Evolutionary conservation across 2,113 vertebrate genomes (phyloP).

Genomic region (Capreolus pygargus): DNA sequence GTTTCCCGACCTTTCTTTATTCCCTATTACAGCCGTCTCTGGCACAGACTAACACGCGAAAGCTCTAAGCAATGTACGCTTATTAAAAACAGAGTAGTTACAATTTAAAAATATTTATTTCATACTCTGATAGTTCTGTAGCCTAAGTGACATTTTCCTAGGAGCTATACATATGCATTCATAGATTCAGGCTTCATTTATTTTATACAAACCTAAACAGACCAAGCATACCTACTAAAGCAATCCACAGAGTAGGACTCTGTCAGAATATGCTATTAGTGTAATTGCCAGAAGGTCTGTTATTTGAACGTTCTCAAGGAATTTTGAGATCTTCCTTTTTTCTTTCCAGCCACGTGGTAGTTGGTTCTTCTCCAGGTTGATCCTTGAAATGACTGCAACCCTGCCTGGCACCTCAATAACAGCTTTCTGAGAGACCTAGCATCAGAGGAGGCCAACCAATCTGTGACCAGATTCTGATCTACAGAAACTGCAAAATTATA

Average conservation of each 20-base stretch:
- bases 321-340: neutral
- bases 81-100: neutral
- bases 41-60: neutral
- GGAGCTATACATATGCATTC: too few species aligned
- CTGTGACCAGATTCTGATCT: neutral
- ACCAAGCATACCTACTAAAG: neutral
- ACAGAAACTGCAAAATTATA: neutral
- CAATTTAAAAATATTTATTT: neutral
- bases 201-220: neutral
- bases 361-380: neutral
- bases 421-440: neutral
- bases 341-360: neutral
- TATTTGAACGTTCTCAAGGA: neutral
- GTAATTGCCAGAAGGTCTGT: neutral
- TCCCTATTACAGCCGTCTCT: accelerated
- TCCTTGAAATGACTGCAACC: neutral
- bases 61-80: neutral
- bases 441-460: neutral
- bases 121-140: neutral
- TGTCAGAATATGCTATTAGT: neutral
- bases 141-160: neutral
- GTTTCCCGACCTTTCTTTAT: neutral
- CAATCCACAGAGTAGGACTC: neutral
- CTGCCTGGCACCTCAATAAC: neutral
- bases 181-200: neutral